phyloP scores from a whole-genome alignment of 2,113 vertebrate genomes.

The Oceanites oceanicus region DNA sequence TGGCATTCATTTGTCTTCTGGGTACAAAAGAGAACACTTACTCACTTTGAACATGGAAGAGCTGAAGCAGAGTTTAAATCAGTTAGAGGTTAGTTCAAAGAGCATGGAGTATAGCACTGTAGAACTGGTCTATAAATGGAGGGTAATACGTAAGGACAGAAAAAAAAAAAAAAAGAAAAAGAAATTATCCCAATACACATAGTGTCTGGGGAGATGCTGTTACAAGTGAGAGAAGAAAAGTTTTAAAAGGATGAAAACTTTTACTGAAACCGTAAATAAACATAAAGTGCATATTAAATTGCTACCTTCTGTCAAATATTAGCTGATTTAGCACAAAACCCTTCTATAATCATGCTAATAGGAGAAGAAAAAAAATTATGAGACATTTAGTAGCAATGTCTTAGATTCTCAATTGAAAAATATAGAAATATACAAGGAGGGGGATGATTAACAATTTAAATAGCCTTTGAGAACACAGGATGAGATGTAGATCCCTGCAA shows the following conservation, averaged over 20 bases:
- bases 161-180: background rate
- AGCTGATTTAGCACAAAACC: background rate
- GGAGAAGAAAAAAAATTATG: background rate
- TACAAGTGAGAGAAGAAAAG: background rate
- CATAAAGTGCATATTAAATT: background rate
- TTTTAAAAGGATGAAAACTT: background rate
- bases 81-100: slow-evolving; percentile 24
- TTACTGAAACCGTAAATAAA: background rate
- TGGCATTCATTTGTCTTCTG: slow-evolving; percentile 42
- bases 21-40: slow-evolving; percentile 36
- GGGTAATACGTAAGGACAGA: background rate
- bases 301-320: background rate
- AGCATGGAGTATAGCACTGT: background rate
- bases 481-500: background rate
- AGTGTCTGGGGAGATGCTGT: background rate
- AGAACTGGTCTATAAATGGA: background rate
- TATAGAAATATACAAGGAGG: background rate
- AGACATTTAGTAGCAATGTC: background rate
- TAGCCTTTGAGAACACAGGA: background rate
- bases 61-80: slow-evolving; percentile 47
- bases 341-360: background rate
- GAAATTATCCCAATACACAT: background rate
- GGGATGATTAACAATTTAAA: background rate
- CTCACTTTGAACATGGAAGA: slow-evolving; percentile 22
- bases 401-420: background rate